These are phyloP conservation scores for Eucidaris tribuloides DNA, from an alignment of 35 echinoderm and acorn worm species.

Conservation along the genomic window DNA sequence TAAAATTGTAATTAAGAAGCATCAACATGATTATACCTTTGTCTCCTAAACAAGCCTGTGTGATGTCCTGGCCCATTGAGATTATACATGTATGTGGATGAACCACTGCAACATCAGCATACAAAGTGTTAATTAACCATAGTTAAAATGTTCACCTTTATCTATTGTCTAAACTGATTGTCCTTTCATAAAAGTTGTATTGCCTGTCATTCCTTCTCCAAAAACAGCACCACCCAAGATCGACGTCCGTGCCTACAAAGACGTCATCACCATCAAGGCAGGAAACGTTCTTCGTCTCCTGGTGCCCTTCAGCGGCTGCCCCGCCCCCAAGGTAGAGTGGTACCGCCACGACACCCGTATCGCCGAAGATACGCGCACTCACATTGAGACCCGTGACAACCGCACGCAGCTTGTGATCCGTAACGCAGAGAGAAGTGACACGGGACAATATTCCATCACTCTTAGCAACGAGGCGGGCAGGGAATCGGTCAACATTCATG, in stretches of 20 bases:
- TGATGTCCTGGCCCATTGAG: too few relatives aligned
- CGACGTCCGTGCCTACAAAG: constrained; percentile 63
- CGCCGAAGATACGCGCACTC: constrained; percentile 64
- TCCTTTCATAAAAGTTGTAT: too few relatives aligned
- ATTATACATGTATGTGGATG: too few relatives aligned
- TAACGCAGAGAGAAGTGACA: constrained; percentile 57
- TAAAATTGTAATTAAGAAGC: too few relatives aligned
- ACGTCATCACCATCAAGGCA: constrained; percentile 75
- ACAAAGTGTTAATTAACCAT: too few relatives aligned
- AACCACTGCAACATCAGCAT: too few relatives aligned
- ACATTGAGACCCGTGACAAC: constrained; percentile 75
- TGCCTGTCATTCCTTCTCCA: too few relatives aligned
- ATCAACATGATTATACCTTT: too few relatives aligned
- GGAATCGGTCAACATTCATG: constrained; percentile 73
- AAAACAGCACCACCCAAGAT: constrained; percentile 84
- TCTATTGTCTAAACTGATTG: too few relatives aligned
- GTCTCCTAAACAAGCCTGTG: too few relatives aligned
- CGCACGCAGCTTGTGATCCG: constrained; percentile 74
- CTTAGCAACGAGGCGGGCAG: constrained; percentile 84
- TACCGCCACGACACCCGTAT: constrained; percentile 72
- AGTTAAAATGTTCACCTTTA: too few relatives aligned
- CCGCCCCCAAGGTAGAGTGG: constrained; percentile 80
- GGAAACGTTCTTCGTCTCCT: constrained; percentile 75
- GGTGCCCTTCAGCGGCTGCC: constrained; percentile 85
- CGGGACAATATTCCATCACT: constrained; percentile 74